Percentiles rank a stretch among this genome's conserved stretches.
phyloP scores from a whole-genome alignment of 2,797 vertebrate species.

The Scolopax bukidnonensis region DNA sequence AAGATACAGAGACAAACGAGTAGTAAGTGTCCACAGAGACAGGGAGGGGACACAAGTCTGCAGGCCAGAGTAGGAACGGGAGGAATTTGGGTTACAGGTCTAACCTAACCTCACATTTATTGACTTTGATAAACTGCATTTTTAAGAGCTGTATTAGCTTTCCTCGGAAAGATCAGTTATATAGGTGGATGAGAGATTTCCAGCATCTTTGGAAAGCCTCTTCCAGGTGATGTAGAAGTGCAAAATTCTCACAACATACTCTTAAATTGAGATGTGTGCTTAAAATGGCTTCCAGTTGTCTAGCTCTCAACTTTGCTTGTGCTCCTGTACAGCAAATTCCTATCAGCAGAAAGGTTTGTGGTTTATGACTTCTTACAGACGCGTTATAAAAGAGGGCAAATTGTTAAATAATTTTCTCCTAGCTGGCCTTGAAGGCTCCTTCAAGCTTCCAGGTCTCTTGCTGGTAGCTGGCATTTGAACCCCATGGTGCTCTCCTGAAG shows the following conservation, averaged over 20 bases:
- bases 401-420: neutral
- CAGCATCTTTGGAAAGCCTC: neutral
- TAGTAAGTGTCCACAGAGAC: slow-evolving; percentile 80
- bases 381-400: neutral
- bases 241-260: neutral
- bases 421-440: neutral
- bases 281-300: neutral
- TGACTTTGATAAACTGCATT: neutral
- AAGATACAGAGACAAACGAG: slow-evolving; percentile 94
- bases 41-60: neutral
- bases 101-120: neutral
- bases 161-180: neutral
- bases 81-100: neutral
- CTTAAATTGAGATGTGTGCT: neutral
- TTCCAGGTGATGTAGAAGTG: neutral
- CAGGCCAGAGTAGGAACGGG: neutral
- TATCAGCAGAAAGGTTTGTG: neutral
- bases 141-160: neutral
- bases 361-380: neutral
- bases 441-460: neutral
- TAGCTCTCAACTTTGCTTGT: neutral
- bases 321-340: neutral
- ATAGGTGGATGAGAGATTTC: neutral
- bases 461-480: neutral
- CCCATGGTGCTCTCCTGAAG: neutral